Evolutionary conservation across 2,113 vertebrate species (phyloP), one percentile per base, ranked within the genome.

Genomic region (Ictalurus punctatus): DNA sequence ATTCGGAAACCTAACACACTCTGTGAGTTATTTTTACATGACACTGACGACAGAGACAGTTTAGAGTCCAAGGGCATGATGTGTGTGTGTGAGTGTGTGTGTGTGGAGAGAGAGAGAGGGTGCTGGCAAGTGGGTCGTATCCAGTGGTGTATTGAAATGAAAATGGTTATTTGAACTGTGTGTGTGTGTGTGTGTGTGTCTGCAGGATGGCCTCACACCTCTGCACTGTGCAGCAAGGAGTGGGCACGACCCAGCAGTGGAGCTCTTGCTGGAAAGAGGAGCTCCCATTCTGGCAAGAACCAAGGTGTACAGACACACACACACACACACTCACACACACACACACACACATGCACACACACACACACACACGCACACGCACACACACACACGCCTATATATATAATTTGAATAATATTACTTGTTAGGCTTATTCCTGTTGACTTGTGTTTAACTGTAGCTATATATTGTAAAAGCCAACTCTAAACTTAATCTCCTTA

Each of bases 191-290:
- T 88, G 34, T 86, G 34, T 86, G 92, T 94, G 4, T 84, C 89
- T 89, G 25, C 89, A 99, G 98, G 98, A 99, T 13, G 98, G 98
- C 14, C 94, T 99, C 87, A 99, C 98, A 1, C 98, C 98, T 0
- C 96, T 99, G 63, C 98, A 99, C 92, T 99, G 98, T 89, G 98
- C 98, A 0, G 98, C 98, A 0, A 95, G 98, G 17, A 99, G 98
- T 71, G 98, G 98, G 44, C 98, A 99, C 0, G 98, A 99, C 85
- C 95, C 95, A 0, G 97, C 97, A n/a, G 98, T 99, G 85, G 98
- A 98, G 92, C 95, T 99, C 67, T 96, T 99, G 89, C 93, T 99
- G 93, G 98, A 99, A 92, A 96, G 97, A 92, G 98, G 97, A 84
- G 98, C 98, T 0, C 98, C 98, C 0, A 92, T 99, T 91, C 95